phyloP scores from a whole-genome alignment of 2,113 vertebrate genomes.

The Otis tarda region DNA sequence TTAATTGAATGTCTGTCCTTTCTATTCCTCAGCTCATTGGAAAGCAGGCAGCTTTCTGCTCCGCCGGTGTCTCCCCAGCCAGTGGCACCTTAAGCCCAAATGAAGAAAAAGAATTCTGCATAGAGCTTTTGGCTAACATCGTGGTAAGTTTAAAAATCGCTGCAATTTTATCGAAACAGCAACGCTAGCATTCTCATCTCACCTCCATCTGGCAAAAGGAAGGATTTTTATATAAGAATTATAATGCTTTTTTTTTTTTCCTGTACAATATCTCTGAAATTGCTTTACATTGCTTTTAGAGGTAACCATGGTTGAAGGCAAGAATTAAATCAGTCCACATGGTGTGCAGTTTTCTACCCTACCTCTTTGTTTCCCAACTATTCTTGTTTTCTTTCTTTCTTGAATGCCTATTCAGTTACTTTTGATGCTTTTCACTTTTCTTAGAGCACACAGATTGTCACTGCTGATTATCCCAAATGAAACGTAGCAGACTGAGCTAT shows the following conservation, averaged over 20 bases:
- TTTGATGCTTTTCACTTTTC: background rate
- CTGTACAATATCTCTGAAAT: background rate
- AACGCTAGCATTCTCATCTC: background rate
- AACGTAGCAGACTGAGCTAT: background rate
- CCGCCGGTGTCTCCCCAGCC: constrained; percentile 69
- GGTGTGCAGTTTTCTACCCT: background rate
- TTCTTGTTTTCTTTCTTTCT: background rate
- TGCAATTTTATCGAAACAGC: background rate
- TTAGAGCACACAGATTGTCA: background rate
- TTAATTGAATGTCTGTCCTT: background rate
- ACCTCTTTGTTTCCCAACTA: background rate
- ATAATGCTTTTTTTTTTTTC: background rate
- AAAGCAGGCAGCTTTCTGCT: constrained; percentile 77
- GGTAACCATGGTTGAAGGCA: background rate
- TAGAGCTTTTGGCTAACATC: constrained; percentile 75
- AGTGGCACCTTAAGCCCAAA: constrained; percentile 81
- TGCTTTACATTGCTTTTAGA: background rate
- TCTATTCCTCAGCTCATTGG: constrained; percentile 78
- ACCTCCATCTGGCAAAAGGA: background rate
- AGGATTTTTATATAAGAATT: background rate
- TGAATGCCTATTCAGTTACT: background rate
- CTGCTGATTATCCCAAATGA: background rate
- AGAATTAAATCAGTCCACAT: background rate
- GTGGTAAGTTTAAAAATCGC: constrained; percentile 67
- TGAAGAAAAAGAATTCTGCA: constrained; percentile 74